Evolutionary conservation across 2,113 vertebrate genomes (phyloP).

Genomic region (Xiphophorus couchianus): DNA sequence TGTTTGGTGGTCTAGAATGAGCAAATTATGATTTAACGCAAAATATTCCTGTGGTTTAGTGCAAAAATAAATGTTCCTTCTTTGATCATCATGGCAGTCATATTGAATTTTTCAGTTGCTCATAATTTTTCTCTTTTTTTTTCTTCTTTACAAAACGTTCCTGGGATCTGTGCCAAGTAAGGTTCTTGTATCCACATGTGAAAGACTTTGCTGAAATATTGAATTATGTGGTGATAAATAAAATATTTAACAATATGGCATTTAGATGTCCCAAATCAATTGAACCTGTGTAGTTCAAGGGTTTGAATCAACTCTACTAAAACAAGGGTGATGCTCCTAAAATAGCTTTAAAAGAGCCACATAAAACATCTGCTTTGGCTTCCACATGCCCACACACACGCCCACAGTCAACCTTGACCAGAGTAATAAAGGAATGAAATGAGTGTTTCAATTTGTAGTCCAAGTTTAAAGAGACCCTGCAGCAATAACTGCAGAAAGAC

Average conservation of each 20-base stretch:
- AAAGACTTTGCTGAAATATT: no score
- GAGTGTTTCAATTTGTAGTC: slow-evolving; percentile 16
- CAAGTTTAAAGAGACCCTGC: slow-evolving; percentile 1
- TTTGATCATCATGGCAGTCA: no score
- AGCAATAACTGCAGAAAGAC: slow-evolving; percentile 32
- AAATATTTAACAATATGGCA: slow-evolving; percentile 2
- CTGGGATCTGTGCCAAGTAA: no score
- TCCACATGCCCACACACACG: neutral
- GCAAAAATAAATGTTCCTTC: no score
- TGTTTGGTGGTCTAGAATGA: no score
- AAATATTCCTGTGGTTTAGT: no score
- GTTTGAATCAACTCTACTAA: slow-evolving; percentile 33
- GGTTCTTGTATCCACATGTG: no score
- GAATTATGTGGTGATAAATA: no score
- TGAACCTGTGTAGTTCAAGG: neutral
- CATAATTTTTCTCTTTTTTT: no score
- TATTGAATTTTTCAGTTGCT: no score
- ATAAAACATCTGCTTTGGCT: slow-evolving; percentile 43
- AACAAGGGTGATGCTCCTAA: slow-evolving; percentile 24
- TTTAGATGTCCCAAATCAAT: slow-evolving; percentile 22
- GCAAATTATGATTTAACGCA: no score
- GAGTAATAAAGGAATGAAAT: slow-evolving; percentile 46
- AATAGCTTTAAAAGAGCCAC: slow-evolving; percentile 18
- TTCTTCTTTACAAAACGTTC: no score
- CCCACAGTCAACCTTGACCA: slow-evolving; percentile 22